phyloP scores from a whole-genome alignment of 2,888 invertebrate genomes.

The Drosophila affinis region DNA sequence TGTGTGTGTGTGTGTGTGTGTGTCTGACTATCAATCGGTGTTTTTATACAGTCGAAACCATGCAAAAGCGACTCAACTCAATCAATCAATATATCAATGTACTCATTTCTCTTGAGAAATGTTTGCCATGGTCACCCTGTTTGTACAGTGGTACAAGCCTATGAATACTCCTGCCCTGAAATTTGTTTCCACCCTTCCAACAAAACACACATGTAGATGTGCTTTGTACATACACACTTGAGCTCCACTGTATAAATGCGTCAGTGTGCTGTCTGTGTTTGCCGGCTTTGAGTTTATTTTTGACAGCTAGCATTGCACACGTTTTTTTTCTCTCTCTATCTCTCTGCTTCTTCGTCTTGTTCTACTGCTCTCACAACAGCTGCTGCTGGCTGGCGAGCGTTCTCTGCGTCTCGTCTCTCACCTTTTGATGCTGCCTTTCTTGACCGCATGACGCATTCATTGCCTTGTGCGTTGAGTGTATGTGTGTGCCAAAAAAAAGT shows the following conservation, averaged over 20 bases:
- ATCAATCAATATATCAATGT: constrained; percentile 4
- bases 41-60: not conserved
- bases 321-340: constrained; percentile 25
- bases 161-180: not conserved
- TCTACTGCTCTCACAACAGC: constrained; percentile 48
- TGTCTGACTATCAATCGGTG: not conserved
- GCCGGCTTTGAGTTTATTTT: constrained; percentile 72
- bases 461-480: constrained; percentile 31
- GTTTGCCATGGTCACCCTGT: not conserved
- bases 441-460: constrained; percentile 70
- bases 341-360: not conserved
- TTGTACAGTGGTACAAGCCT: constrained; percentile 5
- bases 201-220: not conserved
- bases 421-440: constrained; percentile 56
- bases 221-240: not conserved
- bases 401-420: constrained; percentile 30
- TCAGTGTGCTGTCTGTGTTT: constrained; percentile 48
- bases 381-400: constrained; percentile 37
- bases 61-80: constrained; percentile 7
- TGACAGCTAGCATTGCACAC: constrained; percentile 60
- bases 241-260: constrained; percentile 30
- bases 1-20: not conserved
- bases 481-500: constrained; percentile 44
- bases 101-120: not conserved
- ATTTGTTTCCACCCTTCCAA: not conserved